phyloP scores from a whole-genome alignment of 2,797 vertebrate genomes.

The Lagocephalus sceleratus region DNA sequence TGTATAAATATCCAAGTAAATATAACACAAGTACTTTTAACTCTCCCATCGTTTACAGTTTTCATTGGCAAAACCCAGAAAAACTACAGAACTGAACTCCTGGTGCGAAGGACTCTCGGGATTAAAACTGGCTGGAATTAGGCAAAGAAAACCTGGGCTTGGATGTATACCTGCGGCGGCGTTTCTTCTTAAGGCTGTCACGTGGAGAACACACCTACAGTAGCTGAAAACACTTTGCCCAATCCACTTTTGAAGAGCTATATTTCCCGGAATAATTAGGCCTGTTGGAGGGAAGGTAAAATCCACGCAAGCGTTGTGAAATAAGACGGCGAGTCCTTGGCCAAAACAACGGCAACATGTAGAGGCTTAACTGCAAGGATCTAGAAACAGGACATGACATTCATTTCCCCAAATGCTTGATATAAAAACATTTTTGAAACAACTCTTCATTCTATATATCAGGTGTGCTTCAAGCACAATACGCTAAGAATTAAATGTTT shows the following conservation, averaged over 20 bases:
- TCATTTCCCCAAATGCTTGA: constrained; percentile 18
- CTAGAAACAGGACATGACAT: constrained; percentile 28
- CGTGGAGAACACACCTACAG: constrained; percentile 35
- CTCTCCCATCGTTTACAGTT: constrained; percentile 30
- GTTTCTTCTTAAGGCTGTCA: constrained; percentile 54
- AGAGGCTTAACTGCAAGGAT: constrained; percentile 33
- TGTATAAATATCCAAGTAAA: constrained; percentile 54
- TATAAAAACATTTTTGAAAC: constrained; percentile 61
- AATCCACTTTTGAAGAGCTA: constrained; percentile 35
- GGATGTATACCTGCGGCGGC: constrained; percentile 25
- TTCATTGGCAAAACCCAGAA: constrained; percentile 26
- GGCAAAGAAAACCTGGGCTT: constrained; percentile 28
- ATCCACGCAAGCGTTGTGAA: constrained; percentile 36
- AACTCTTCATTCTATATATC: constrained; percentile 37
- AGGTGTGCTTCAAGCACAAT: constrained; percentile 54
- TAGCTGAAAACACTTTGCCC: constrained; percentile 19
- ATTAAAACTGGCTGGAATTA: constrained; percentile 37
- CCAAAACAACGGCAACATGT: constrained; percentile 36
- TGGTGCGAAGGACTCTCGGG: neutral
- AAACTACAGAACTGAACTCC: constrained; percentile 13
- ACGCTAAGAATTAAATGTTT: constrained; percentile 60
- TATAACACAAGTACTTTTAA: constrained; percentile 42
- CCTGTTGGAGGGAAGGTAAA: constrained; percentile 29
- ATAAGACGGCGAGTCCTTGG: constrained; percentile 44
- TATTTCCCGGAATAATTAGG: constrained; percentile 46